Percentiles rank a stretch among this genome's conserved stretches.
These are phyloP conservation scores for Mycetomoellerius zeteki DNA, from an alignment of 1,140 invertebrate genomes.

Conservation along the genomic window DNA sequence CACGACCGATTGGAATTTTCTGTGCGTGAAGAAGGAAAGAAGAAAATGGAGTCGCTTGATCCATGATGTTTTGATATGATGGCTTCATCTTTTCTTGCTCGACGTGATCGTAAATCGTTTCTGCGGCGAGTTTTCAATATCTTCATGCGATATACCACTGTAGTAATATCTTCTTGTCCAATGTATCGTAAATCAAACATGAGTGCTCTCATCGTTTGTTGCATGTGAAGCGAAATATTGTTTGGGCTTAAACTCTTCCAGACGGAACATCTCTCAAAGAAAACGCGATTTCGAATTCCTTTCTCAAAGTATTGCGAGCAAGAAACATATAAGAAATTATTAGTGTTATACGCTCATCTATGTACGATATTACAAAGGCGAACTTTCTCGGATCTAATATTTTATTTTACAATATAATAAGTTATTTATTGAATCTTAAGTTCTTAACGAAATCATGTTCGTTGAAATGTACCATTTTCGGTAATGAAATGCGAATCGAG, in stretches of 20 bases:
- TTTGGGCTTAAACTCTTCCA: not conserved
- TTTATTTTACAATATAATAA: not conserved
- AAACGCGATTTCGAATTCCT: not conserved
- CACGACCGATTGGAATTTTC: conserved; percentile 41
- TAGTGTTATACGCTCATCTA: not conserved
- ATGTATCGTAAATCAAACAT: conserved; percentile 41
- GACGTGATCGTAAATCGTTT: conserved; percentile 55
- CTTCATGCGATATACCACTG: conserved; percentile 11
- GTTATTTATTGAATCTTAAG: not conserved
- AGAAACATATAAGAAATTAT: not conserved
- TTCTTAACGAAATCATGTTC: not conserved
- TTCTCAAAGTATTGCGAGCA: not conserved
- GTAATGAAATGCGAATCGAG: conserved; percentile 13
- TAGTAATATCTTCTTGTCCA: conserved; percentile 42
- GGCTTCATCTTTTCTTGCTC: conserved; percentile 43
- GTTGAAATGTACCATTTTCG: not conserved
- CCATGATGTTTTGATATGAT: conserved; percentile 34
- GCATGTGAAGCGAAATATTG: conserved; percentile 9
- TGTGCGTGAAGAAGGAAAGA: not conserved
- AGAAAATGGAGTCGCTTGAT: conserved; percentile 23
- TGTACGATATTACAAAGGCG: not conserved
- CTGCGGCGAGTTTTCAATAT: conserved; percentile 56
- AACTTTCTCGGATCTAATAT: not conserved
- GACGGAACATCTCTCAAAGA: not conserved
- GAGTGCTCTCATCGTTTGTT: conserved; percentile 22